Conservation (phyloP, 2,888 invertebrate genomes). For the Cosmopolites sordidus region DNA sequence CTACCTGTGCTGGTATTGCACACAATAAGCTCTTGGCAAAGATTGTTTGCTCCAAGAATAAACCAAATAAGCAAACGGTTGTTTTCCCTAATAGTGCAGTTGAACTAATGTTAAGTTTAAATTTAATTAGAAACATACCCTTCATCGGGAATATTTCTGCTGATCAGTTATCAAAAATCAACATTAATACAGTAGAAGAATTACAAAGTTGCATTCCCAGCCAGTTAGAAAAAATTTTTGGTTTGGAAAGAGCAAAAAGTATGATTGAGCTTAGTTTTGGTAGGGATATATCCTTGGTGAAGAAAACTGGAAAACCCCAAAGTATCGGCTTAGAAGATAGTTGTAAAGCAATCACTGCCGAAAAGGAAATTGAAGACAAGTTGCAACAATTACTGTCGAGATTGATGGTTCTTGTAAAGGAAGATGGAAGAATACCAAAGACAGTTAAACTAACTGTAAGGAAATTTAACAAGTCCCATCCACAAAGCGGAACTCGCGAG, state of each 20-base stretch:
- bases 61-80: conserved; percentile 79
- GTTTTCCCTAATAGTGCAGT: conserved; percentile 66
- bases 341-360: conserved; percentile 67
- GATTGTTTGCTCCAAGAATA: conserved; percentile 66
- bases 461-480: conserved; percentile 63
- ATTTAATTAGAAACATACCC: conserved; percentile 61
- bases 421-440: conserved; percentile 75
- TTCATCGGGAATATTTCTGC: conserved; percentile 72
- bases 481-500: conserved; percentile 65
- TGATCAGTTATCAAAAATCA: conserved; percentile 60
- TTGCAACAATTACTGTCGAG: conserved; percentile 65
- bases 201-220: conserved; percentile 61
- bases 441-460: conserved; percentile 70
- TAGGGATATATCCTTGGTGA: conserved; percentile 68
- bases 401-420: conserved; percentile 65
- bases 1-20: conserved; percentile 77
- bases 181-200: conserved; percentile 64
- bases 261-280: conserved; percentile 69
- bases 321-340: conserved; percentile 78
- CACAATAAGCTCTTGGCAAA: conserved; percentile 83
- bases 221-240: conserved; percentile 55
- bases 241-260: conserved; percentile 63
- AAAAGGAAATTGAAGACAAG: conserved; percentile 70
- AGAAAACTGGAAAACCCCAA: conserved; percentile 71
- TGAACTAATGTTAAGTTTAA: conserved; percentile 62